These are phyloP conservation scores for Ferdinandea cuprea DNA, from an alignment of 2,888 invertebrate genomes.

Conservation along the genomic window DNA sequence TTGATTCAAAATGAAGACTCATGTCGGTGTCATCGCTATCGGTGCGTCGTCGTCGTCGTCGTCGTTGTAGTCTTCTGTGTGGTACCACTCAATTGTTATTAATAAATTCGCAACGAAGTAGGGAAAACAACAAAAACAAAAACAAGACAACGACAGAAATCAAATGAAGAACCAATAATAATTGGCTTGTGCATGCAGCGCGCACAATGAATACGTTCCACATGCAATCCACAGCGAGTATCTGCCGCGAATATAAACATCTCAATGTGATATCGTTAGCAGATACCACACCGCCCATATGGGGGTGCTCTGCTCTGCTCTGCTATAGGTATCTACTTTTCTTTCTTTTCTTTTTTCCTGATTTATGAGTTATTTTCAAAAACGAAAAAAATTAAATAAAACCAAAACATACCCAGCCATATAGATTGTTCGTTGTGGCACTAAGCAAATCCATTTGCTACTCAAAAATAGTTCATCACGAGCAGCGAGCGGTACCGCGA, in stretches of 20 bases:
- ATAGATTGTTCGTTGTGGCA: conserved; percentile 74
- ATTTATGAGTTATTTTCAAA: conserved; percentile 65
- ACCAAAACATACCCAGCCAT: conserved; percentile 71
- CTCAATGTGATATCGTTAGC: conserved; percentile 40
- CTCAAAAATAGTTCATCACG: conserved; percentile 74
- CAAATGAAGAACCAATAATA: conserved; percentile 53
- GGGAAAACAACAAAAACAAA: conserved; percentile 36
- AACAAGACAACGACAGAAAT: conserved; percentile 21
- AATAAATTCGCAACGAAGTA: conserved; percentile 68
- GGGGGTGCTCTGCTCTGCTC: no score
- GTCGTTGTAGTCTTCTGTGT: conserved; percentile 29
- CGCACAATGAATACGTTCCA: conserved; percentile 69
- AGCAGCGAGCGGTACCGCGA: conserved; percentile 30
- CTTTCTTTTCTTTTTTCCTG: conserved; percentile 38
- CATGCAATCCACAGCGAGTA: conserved; percentile 60
- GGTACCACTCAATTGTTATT: conserved; percentile 68
- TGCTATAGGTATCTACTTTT: conserved; percentile 6
- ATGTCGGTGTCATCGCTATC: conserved; percentile 40
- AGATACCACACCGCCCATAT: conserved; percentile 16
- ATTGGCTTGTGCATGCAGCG: conserved; percentile 59
- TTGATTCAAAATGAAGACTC: conserved; percentile 68
- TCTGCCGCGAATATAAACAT: conserved; percentile 39
- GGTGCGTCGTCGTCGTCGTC: conserved; percentile 30
- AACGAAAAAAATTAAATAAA: conserved; percentile 16
- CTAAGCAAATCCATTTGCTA: conserved; percentile 74